Conservation (phyloP, 2,797 vertebrate species). For the Tragopan temminckii region DNA sequence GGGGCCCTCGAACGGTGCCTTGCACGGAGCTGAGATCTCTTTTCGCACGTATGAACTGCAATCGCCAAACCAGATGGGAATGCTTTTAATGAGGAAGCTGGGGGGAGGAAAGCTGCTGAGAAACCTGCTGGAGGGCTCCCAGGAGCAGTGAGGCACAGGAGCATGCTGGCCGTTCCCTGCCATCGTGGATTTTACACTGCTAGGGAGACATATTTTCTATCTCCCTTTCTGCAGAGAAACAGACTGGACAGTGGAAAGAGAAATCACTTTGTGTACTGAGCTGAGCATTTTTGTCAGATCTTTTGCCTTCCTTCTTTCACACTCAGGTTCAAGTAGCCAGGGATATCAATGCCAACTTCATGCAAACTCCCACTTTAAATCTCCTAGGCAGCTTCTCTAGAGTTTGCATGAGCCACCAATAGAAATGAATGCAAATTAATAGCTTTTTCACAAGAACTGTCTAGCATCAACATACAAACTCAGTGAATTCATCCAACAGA, state of each 20-base stretch:
- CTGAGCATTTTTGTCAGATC: neutral
- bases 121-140: neutral
- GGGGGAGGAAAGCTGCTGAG: accelerated
- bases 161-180: neutral
- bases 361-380: accelerated
- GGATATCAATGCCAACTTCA: neutral
- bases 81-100: neutral
- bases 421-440: neutral
- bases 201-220: neutral
- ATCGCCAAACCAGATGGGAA: neutral
- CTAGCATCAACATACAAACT: neutral
- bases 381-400: neutral
- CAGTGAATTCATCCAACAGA: neutral
- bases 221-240: neutral
- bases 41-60: accelerated
- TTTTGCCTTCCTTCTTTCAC: neutral
- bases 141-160: neutral
- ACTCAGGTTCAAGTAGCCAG: neutral
- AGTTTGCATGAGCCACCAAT: neutral
- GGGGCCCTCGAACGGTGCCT: accelerated
- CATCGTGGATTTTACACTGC: neutral
- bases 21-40: neutral
- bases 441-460: neutral
- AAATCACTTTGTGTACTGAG: neutral
- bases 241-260: neutral